These are phyloP conservation scores for Neria commutata DNA, from an alignment of 2,888 invertebrate species.

Conservation along the genomic window DNA sequence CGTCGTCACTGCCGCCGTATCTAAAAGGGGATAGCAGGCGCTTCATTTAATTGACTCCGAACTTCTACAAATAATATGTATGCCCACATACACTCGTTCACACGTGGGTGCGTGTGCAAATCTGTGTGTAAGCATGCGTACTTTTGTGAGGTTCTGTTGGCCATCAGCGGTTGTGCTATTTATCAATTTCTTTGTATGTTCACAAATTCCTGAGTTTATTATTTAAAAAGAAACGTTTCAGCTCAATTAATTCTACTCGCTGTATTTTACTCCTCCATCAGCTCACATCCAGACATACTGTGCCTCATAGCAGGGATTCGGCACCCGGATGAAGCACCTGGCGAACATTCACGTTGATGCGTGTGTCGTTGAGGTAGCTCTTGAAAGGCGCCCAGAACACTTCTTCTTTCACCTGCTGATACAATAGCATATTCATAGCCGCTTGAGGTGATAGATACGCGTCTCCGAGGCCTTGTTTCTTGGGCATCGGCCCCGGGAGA, in stretches of 20 bases:
- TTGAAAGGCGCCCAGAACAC: slow-evolving; percentile 66
- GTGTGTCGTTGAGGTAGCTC: slow-evolving; percentile 71
- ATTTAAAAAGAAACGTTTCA: too few species aligned
- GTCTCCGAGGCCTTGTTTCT: slow-evolving; percentile 20
- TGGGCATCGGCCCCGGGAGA: slow-evolving; percentile 26
- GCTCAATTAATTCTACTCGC: too few species aligned
- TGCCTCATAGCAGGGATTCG: neutral
- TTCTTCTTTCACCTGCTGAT: slow-evolving; percentile 52
- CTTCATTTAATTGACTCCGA: neutral
- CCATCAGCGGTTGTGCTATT: too few species aligned
- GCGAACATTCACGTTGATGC: slow-evolving; percentile 93
- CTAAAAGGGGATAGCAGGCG: neutral
- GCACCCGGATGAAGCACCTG: slow-evolving; percentile 73
- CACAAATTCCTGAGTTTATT: too few species aligned
- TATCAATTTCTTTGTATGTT: too few species aligned
- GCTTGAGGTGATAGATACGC: slow-evolving; percentile 12
- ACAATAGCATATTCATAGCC: slow-evolving; percentile 39
- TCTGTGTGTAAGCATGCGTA: too few species aligned
- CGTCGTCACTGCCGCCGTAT: too few species aligned
- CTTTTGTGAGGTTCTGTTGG: too few species aligned
- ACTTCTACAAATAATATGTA: too few species aligned
- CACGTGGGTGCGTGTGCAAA: too few species aligned
- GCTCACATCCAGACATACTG: too few species aligned
- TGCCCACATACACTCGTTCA: neutral
- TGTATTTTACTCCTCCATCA: too few species aligned